Evolutionary conservation across 2,113 vertebrate genomes (phyloP).

Genomic region (Chrysochloris asiatica): DNA sequence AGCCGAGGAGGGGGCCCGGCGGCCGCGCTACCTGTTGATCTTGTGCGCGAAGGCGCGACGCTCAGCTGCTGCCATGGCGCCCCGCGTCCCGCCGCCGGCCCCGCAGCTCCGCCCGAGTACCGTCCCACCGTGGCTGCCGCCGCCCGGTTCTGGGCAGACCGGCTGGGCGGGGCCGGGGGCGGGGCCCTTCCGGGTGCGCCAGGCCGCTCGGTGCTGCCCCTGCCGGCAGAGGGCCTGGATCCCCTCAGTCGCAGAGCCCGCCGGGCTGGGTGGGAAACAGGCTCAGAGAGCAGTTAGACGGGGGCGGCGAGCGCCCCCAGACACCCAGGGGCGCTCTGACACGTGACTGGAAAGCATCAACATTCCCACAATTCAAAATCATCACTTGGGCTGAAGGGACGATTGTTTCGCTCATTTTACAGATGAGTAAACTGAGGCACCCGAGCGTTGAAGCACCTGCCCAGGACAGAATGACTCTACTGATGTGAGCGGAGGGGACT

Average conservation of each 20-base stretch:
- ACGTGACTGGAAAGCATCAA: not conserved
- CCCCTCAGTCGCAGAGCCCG: not conserved
- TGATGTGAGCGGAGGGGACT: not conserved
- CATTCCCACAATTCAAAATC: not conserved
- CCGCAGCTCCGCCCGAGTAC: not conserved
- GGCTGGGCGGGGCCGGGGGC: slow-evolving; percentile 54
- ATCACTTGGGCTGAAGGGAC: not conserved
- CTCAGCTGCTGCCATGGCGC: slow-evolving; percentile 85
- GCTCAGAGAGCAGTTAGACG: too few species aligned
- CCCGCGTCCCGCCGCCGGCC: not conserved
- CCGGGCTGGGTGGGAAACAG: too few species aligned
- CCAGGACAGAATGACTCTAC: not conserved
- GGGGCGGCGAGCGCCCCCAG: too few species aligned
- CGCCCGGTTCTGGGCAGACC: slow-evolving; percentile 43
- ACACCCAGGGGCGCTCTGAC: too few species aligned
- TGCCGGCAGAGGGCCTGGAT: not conserved
- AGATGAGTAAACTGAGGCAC: slow-evolving; percentile 13
- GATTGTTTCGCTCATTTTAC: not conserved
- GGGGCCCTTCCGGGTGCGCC: slow-evolving; percentile 62
- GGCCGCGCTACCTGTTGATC: slow-evolving; percentile 89
- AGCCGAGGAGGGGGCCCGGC: not conserved
- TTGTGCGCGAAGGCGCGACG: slow-evolving; percentile 94
- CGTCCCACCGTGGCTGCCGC: slow-evolving; percentile 70
- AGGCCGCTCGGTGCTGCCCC: slow-evolving; percentile 30
- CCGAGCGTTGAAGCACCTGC: not conserved